phyloP scores from a whole-genome alignment of 2,888 invertebrate species.

The Clitarchus hookeri region DNA sequence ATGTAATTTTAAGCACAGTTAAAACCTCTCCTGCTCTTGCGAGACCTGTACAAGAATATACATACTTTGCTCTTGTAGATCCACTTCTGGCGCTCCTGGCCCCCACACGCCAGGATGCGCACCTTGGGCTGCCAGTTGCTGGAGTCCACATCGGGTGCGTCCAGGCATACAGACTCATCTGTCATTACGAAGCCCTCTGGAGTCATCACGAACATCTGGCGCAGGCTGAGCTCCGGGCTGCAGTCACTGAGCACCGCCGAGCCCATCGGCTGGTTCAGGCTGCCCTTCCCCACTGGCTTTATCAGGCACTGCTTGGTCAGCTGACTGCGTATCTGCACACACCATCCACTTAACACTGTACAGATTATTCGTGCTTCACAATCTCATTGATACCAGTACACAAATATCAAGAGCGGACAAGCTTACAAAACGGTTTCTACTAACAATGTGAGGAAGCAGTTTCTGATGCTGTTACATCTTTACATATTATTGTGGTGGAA shows the following conservation, averaged over 20 bases:
- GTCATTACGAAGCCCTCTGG: conserved; percentile 76
- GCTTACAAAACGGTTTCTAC: too few species aligned
- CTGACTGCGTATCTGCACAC: conserved; percentile 59
- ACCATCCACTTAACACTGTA: too few species aligned
- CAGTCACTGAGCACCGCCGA: conserved; percentile 71
- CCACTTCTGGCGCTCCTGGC: conserved; percentile 72
- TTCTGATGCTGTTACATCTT: too few species aligned
- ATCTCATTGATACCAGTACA: too few species aligned
- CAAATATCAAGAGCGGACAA: too few species aligned
- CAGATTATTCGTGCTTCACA: too few species aligned
- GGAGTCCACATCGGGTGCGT: conserved; percentile 60
- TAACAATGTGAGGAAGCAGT: too few species aligned
- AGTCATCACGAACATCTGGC: conserved; percentile 74
- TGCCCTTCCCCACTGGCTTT: conserved; percentile 63
- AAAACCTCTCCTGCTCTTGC: too few species aligned
- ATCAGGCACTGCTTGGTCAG: conserved; percentile 64
- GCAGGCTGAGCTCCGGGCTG: conserved; percentile 58
- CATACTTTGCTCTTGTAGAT: conserved; percentile 58
- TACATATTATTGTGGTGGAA: too few species aligned
- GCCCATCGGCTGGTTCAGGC: conserved; percentile 70
- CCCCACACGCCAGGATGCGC: conserved; percentile 73
- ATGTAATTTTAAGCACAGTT: too few species aligned
- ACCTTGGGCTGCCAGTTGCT: conserved; percentile 57
- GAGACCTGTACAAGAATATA: neutral
- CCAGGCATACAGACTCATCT: conserved; percentile 85